Evolutionary conservation across 2,113 vertebrate species (phyloP).

Genomic region (Eublepharis macularius): DNA sequence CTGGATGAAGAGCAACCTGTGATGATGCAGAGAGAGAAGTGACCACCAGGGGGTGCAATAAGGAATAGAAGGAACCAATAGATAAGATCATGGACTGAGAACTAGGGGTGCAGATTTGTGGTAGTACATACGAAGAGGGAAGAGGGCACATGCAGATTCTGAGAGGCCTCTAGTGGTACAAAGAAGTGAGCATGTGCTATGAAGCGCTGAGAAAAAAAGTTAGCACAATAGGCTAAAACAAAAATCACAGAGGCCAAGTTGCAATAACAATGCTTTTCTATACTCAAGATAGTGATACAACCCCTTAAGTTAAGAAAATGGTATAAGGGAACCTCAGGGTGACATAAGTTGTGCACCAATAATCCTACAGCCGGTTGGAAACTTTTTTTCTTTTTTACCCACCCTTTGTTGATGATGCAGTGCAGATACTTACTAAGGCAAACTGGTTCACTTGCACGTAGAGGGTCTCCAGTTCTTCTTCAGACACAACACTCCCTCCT

Average conservation of each 20-base stretch:
- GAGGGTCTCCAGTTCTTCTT: slow-evolving; percentile 87
- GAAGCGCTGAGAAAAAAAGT: neutral
- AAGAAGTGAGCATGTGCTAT: neutral
- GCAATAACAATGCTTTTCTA: neutral
- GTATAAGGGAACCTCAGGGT: neutral
- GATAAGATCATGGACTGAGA: no score
- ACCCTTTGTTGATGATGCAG: accelerated
- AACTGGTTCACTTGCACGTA: slow-evolving; percentile 98
- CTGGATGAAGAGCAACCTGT: neutral
- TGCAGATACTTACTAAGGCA: slow-evolving; percentile 83
- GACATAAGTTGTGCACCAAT: neutral
- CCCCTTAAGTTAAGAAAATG: neutral
- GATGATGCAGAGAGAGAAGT: no score
- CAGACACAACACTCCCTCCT: slow-evolving; percentile 71
- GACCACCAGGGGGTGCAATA: no score
- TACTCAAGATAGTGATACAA: neutral
- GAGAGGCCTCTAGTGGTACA: neutral
- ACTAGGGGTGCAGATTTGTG: no score
- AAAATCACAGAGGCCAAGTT: neutral
- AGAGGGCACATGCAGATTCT: no score
- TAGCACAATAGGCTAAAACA: neutral
- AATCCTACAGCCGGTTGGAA: neutral
- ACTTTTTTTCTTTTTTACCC: accelerated
- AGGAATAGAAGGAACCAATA: no score
- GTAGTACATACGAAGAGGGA: no score